Conservation (phyloP, 2,888 invertebrate genomes). For the Drosophila diplacantha region DNA sequence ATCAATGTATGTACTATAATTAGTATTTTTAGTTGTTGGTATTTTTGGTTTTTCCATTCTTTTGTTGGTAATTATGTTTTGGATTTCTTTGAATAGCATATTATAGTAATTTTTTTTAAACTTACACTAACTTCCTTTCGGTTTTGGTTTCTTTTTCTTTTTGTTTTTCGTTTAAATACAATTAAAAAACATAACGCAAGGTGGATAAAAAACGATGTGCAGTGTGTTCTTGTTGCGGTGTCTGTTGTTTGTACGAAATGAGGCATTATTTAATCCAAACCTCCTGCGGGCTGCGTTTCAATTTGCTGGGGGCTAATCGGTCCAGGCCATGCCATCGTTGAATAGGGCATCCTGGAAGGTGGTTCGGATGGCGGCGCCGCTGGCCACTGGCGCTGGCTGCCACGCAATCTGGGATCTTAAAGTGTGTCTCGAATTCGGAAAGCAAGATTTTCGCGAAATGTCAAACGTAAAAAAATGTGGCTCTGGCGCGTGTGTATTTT, state of each 20-base stretch:
- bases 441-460: conserved; percentile 45
- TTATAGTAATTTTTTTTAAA: conserved; percentile 52
- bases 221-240: conserved; percentile 49
- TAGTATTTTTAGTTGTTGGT: conserved; percentile 71
- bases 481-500: conserved; percentile 59
- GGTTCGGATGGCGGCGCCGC: conserved; percentile 26
- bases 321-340: conserved; percentile 40
- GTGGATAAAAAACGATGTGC: conserved; percentile 49
- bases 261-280: conserved; percentile 56
- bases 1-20: conserved; percentile 73
- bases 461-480: conserved; percentile 42
- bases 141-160: conserved; percentile 27
- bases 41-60: conserved; percentile 28
- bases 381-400: conserved; percentile 29
- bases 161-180: conserved; percentile 53
- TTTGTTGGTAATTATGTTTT: conserved; percentile 69
- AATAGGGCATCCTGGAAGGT: conserved; percentile 30
- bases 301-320: conserved; percentile 65
- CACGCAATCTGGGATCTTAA: conserved; percentile 52
- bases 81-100: conserved; percentile 75
- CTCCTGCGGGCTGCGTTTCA: conserved; percentile 65
- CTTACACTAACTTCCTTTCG: conserved; percentile 31
- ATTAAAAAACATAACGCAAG: conserved; percentile 59
- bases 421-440: conserved; percentile 39
- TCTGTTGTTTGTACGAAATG: conserved; percentile 55